phyloP scores from a whole-genome alignment of 2,113 vertebrate species.

The Suricata suricatta region DNA sequence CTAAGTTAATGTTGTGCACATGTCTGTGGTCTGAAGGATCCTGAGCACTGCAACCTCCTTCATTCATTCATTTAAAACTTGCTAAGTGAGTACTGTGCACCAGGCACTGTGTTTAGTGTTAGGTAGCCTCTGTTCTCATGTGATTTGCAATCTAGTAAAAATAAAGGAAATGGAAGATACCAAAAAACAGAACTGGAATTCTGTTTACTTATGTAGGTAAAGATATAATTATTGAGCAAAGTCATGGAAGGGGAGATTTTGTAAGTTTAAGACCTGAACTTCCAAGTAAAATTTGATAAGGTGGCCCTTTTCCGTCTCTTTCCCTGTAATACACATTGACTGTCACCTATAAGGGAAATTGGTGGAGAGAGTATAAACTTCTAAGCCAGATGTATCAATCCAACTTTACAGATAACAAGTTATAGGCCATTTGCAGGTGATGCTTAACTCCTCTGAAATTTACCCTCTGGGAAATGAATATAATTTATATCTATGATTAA shows the following conservation, averaged over 20 bases:
- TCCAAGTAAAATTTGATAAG: neutral
- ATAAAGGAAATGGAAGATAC: neutral
- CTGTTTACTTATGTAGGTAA: neutral
- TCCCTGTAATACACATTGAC: neutral
- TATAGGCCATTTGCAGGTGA: neutral
- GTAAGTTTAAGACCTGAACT: neutral
- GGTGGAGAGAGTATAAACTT: neutral
- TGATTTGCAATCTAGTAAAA: neutral
- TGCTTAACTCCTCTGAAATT: neutral
- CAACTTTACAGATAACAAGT: neutral
- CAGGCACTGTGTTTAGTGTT: neutral
- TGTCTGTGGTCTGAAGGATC: neutral
- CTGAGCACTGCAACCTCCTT: neutral
- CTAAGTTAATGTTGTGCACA: neutral
- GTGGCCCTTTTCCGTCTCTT: neutral
- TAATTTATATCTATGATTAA: neutral
- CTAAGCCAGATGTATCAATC: neutral
- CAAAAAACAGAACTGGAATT: neutral
- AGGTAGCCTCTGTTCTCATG: neutral
- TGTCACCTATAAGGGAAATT: neutral
- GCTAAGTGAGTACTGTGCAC: neutral
- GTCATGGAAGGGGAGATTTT: neutral
- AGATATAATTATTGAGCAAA: neutral
- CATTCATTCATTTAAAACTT: neutral
- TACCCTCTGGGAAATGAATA: neutral